phyloP scores from a whole-genome alignment of 2,888 invertebrate genomes.

The Hyles lineata region DNA sequence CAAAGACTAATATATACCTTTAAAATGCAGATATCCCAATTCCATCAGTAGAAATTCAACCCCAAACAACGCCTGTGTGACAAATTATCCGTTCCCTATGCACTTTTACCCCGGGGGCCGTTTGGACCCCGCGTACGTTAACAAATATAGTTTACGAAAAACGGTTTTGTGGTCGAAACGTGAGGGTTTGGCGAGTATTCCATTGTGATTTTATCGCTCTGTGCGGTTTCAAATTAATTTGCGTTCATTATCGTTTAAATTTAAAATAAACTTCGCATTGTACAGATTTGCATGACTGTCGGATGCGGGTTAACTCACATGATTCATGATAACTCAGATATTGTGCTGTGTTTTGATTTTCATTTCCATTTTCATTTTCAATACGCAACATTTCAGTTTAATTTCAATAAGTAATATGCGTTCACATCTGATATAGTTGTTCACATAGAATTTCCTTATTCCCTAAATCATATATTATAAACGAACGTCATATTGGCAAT shows the following conservation, averaged over 20 bases:
- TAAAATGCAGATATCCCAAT: constrained; percentile 40
- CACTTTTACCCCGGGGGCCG: constrained; percentile 49
- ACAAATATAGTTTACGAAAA: constrained; percentile 60
- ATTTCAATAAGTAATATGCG: background rate
- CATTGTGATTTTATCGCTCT: constrained; percentile 23
- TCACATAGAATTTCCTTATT: background rate
- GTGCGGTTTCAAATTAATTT: constrained; percentile 32
- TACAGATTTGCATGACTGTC: constrained; percentile 4
- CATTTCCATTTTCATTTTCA: background rate
- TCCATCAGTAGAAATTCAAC: constrained; percentile 39
- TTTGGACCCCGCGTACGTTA: constrained; percentile 49
- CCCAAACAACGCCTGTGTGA: constrained; percentile 40
- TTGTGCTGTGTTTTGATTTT: background rate
- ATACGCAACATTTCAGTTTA: too few species aligned
- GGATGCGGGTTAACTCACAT: background rate
- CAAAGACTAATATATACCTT: constrained; percentile 31
- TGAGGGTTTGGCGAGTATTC: constrained; percentile 33
- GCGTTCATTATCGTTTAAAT: constrained; percentile 25
- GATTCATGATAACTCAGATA: background rate
- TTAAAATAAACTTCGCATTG: constrained; percentile 21
- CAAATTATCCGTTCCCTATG: constrained; percentile 50
- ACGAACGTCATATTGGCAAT: background rate
- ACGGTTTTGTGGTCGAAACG: constrained; percentile 49
- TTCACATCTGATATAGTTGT: background rate
- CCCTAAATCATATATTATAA: background rate